These are phyloP conservation scores for Punctoribates punctum DNA, from an alignment of 2,888 invertebrate genomes.

Conservation along the genomic window DNA sequence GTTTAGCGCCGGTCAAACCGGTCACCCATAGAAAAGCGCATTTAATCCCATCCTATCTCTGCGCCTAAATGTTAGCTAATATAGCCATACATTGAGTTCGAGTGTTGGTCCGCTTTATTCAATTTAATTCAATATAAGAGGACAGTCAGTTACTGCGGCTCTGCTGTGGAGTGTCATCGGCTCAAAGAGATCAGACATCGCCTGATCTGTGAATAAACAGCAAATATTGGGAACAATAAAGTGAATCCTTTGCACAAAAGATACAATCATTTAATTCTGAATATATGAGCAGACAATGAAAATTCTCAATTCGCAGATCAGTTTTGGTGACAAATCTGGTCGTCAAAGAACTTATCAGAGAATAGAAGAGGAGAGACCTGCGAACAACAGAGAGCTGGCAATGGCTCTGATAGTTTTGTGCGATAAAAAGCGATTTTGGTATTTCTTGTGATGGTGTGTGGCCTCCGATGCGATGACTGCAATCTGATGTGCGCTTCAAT, in stretches of 20 bases:
- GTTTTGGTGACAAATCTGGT: slow-evolving; percentile 20
- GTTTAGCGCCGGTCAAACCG: slow-evolving; percentile 4
- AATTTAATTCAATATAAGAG: slow-evolving; percentile 10
- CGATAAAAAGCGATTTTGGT: slow-evolving; percentile 34
- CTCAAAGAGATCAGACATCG: slow-evolving; percentile 6
- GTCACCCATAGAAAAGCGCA: background rate
- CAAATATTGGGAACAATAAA: background rate
- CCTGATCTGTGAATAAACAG: slow-evolving; percentile 11
- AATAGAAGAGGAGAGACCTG: background rate
- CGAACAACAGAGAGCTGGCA: background rate
- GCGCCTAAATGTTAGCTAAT: background rate
- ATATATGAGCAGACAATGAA: slow-evolving; percentile 26
- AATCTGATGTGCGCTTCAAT: slow-evolving; percentile 37
- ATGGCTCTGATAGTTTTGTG: background rate
- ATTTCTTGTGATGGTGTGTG: slow-evolving; percentile 34
- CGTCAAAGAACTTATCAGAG: slow-evolving; percentile 16
- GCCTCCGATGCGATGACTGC: slow-evolving; percentile 8
- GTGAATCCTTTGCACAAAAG: background rate
- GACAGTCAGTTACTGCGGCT: background rate
- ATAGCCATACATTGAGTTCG: background rate
- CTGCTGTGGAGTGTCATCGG: slow-evolving; percentile 4
- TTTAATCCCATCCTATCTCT: slow-evolving; percentile 34
- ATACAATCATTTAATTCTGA: slow-evolving; percentile 30
- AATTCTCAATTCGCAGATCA: background rate
- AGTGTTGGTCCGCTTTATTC: slow-evolving; percentile 7